Evolutionary conservation across 2,888 invertebrate species (phyloP).

Genomic region (Amiota minor): DNA sequence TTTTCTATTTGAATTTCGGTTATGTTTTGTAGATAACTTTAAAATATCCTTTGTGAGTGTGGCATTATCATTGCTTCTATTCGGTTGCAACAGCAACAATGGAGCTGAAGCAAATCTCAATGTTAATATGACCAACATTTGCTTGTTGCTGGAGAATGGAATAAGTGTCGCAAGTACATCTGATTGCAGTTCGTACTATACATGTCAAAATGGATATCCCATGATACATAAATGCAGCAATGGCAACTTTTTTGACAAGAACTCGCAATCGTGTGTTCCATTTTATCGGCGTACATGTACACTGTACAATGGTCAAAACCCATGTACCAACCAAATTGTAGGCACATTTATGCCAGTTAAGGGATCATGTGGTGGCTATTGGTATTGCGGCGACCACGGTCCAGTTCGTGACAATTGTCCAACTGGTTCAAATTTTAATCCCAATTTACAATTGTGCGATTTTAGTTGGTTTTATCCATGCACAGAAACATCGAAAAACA

Average conservation of each 20-base stretch:
- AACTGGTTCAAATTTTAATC: conserved; percentile 52
- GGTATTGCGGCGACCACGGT: conserved; percentile 50
- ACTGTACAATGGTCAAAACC: conserved; percentile 22
- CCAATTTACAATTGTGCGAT: conserved; percentile 45
- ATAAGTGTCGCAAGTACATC: conserved; percentile 42
- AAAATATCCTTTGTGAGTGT: conserved; percentile 18
- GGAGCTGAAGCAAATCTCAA: conserved; percentile 24
- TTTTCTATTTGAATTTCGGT: not conserved
- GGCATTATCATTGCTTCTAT: conserved; percentile 8
- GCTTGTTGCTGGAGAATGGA: conserved; percentile 48
- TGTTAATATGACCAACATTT: conserved; percentile 50
- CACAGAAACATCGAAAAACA: too few species aligned
- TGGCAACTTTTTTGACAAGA: conserved; percentile 50
- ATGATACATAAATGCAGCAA: conserved; percentile 40
- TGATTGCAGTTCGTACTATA: conserved; percentile 51
- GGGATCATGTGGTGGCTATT: conserved; percentile 51
- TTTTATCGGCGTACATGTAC: conserved; percentile 41
- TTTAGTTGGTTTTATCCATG: conserved; percentile 47
- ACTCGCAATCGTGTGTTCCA: conserved; percentile 48
- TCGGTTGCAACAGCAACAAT: conserved; percentile 8
- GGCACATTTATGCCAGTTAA: conserved; percentile 48
- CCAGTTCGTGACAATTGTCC: conserved; percentile 45
- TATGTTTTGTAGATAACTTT: not conserved
- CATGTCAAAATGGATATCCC: conserved; percentile 46
- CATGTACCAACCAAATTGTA: conserved; percentile 45